These are phyloP conservation scores for Tetropium fuscum DNA, from an alignment of 2,888 invertebrate genomes.

Conservation along the genomic window DNA sequence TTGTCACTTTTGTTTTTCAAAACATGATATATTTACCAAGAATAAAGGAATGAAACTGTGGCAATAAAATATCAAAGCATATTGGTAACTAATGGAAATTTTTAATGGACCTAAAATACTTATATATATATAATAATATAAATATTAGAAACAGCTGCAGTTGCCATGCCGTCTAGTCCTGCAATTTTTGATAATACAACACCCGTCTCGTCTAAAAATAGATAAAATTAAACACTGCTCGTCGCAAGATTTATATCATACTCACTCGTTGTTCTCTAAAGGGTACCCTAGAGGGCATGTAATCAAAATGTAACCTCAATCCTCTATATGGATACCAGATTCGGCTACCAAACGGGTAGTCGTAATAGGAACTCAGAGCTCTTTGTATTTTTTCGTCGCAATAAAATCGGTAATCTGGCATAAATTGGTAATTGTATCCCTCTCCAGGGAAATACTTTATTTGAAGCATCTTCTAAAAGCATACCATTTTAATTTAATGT, in stretches of 20 bases:
- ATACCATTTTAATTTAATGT: background rate
- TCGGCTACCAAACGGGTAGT: conserved; percentile 47
- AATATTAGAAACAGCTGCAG: too few species aligned
- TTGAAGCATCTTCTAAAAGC: conserved; percentile 45
- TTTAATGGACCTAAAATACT: too few species aligned
- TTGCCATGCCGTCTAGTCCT: background rate
- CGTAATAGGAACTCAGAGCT: conserved; percentile 46
- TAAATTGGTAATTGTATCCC: conserved; percentile 49
- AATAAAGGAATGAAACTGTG: too few species aligned
- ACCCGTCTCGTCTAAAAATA: conserved; percentile 37
- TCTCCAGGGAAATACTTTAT: conserved; percentile 50
- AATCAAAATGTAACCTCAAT: conserved; percentile 46
- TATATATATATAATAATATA: too few species aligned
- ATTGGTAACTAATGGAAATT: too few species aligned
- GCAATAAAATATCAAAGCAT: too few species aligned
- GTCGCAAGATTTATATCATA: too few species aligned
- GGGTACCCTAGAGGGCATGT: conserved; percentile 46
- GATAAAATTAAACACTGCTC: too few species aligned
- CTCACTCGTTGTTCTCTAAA: conserved; percentile 50
- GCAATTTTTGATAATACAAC: conserved; percentile 29
- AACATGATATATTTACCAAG: too few species aligned
- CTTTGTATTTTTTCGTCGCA: conserved; percentile 51
- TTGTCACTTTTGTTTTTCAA: too few species aligned
- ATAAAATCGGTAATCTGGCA: conserved; percentile 51
- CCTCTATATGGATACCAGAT: conserved; percentile 50